Percentiles rank a stretch among this genome's conserved stretches.
Evolutionary conservation across 2,888 invertebrate species (phyloP).

Genomic region (Hipparchia sbordonii): DNA sequence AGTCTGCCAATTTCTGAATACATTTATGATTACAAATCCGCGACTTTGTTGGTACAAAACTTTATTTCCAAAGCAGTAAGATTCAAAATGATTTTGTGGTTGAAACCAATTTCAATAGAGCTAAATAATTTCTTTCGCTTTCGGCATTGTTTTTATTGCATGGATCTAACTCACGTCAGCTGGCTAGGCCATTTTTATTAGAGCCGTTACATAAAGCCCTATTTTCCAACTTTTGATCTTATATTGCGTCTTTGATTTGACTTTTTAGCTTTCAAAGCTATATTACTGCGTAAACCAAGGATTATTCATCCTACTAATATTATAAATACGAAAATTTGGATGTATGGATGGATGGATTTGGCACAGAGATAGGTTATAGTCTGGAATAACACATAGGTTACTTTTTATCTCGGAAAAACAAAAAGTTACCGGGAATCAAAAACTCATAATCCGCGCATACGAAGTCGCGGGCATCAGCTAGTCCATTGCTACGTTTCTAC

Average conservation of each 20-base stretch:
- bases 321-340: too few relatives aligned
- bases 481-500: not conserved
- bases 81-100: slow-evolving; percentile 15
- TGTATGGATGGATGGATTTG: too few relatives aligned
- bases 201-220: slow-evolving; percentile 28
- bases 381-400: too few relatives aligned
- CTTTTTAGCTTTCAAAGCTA: slow-evolving; percentile 6
- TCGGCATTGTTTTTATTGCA: slow-evolving; percentile 41
- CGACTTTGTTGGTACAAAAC: slow-evolving; percentile 9
- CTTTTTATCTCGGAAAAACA: too few relatives aligned
- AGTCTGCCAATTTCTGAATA: slow-evolving; percentile 18
- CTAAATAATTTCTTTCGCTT: slow-evolving; percentile 40
- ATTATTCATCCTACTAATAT: too few relatives aligned
- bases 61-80: slow-evolving; percentile 18
- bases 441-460: too few relatives aligned
- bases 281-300: not conserved
- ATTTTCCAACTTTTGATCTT: slow-evolving; percentile 18
- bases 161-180: slow-evolving; percentile 40
- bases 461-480: too few relatives aligned
- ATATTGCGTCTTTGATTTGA: slow-evolving; percentile 20
- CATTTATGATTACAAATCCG: slow-evolving; percentile 17
- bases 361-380: too few relatives aligned
- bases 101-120: slow-evolving; percentile 23
- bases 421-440: too few relatives aligned
- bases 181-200: slow-evolving; percentile 41